Evolutionary conservation across 2,797 vertebrate genomes (phyloP), one percentile per base, ranked within the genome.

Genomic region (Buceros bicornis): DNA sequence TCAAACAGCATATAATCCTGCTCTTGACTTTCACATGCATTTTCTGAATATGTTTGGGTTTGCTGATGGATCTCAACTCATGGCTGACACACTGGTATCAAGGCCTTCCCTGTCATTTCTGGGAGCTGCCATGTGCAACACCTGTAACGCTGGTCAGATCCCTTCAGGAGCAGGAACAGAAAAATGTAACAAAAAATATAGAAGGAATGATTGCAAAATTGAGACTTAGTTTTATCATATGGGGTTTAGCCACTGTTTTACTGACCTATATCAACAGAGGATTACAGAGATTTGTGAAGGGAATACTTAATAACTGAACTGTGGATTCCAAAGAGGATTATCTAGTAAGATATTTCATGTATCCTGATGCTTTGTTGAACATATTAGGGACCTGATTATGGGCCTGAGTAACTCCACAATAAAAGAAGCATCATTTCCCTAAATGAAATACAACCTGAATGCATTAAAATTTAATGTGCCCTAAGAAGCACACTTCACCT

Each of bases 301-400:
- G 86, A 97, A 95, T 96, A 95, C 95, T 97, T 97, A 98, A 97
- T 96, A 98, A 84, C 89, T 90, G 90, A 97, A 96, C 72, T 95
- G 78, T 95, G 93, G 82, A 95, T 98, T 98, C 81, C 64, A 95
- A 96, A 97, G 92, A 93, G 95, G 96, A 98, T 98, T 97, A 97
- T 96, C 82, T 93, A 54, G 69, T 89, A 94, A 96, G 71, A 93
- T 94, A 96, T 97, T 97, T 96, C 94, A 93, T 93, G 85, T 91
- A 95, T 95, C 83, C 82, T 91, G 54, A 95, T 90, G 83, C 60
- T 93, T 96, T 96, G 87, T 90, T 98, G 82, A 95, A 91, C 80
- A 57, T 95, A 91, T 92, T 96, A 77, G 79, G 82, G 83, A 82
- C 65, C 57, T 85, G 71, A 94, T 96, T 97, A 82, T 89, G 60